Evolutionary conservation across 2,113 vertebrate genomes (phyloP), one percentile per base, ranked within the genome.

Genomic region (Corynorhinus townsendii): DNA sequence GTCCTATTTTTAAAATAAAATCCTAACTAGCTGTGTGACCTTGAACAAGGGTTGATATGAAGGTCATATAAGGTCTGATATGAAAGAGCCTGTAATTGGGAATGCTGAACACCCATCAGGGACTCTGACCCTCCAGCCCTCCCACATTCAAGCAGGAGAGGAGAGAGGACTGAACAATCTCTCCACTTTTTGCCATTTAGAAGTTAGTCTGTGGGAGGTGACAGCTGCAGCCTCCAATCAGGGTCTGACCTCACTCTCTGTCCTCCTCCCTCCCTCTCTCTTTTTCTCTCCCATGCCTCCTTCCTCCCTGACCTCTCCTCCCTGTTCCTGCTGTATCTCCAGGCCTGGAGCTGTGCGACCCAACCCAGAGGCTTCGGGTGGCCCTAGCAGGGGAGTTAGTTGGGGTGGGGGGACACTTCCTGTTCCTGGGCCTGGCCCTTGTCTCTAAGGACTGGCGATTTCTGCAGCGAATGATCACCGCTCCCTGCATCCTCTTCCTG

Each of bases 311-410:
- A 52, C 64, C 33, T 94, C 30, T 96, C 52, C 62, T 89, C 85
- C 79, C 59, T 90, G 22, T 52, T 49, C 93, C 94, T 91, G 71
- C 96, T 96, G 81, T 91, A 83, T 94, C 88, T 86, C 83, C 97
- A 99, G 99, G 99, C 92, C 96, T 99, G 98, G 99, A 99, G 97
- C 98, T 99, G 94, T 99, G 99, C 28, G 98, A 99, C 71, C 99
- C 99, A 8, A 98, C 99, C 17, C 98, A 99, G 96, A 97, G 99
- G 94, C 98, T 99, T 92, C 90, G 98, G 93, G 98, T 97, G 56
- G 98, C 98, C 93, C 98, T 98, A 98, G 97, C 98, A 38, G 98
- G 98, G 4, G 99, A 99, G 17, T 97, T 99, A 89, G 98, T 98
- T 85, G 98, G 98, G 3, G 98, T 99, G 40, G 98, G 98, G 0